Percentiles rank a stretch among this genome's conserved stretches.
These are phyloP conservation scores for Metacarcinus magister DNA, from an alignment of 2,888 invertebrate species.

Conservation along the genomic window DNA sequence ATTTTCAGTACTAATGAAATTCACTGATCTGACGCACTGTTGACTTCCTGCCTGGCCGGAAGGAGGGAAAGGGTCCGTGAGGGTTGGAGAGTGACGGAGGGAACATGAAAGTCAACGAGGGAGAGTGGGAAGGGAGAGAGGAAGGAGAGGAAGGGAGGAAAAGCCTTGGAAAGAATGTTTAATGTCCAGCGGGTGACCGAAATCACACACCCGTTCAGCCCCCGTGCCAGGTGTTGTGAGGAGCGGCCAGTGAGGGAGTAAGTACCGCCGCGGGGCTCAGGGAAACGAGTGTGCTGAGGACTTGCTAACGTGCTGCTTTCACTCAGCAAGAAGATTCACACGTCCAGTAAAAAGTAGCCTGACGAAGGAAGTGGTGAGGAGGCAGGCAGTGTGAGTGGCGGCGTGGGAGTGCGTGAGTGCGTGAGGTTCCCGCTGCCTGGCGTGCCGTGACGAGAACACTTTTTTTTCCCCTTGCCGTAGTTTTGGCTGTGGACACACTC, in stretches of 20 bases:
- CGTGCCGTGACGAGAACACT: background rate
- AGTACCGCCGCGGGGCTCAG: background rate
- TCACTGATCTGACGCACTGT: background rate
- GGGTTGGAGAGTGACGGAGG: background rate
- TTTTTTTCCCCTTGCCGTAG: background rate
- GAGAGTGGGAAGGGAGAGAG: background rate
- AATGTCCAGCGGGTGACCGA: background rate
- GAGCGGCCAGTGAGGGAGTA: background rate
- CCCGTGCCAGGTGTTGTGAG: background rate
- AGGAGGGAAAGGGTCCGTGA: background rate
- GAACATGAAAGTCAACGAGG: background rate
- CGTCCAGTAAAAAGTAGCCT: background rate
- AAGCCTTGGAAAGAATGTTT: background rate
- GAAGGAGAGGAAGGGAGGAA: background rate
- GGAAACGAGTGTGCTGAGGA: background rate
- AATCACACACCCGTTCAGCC: background rate
- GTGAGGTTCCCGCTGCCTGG: background rate
- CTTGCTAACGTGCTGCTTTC: background rate
- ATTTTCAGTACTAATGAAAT: conserved; percentile 29
- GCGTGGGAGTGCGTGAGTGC: background rate
- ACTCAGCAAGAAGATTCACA: background rate
- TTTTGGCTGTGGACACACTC: background rate
- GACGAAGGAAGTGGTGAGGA: background rate
- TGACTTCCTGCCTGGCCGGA: conserved; percentile 3
- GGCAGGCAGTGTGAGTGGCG: background rate